Percentiles rank a stretch among this genome's conserved stretches.
phyloP scores from a whole-genome alignment of 2,113 vertebrate species.

The Trogon surrucura region DNA sequence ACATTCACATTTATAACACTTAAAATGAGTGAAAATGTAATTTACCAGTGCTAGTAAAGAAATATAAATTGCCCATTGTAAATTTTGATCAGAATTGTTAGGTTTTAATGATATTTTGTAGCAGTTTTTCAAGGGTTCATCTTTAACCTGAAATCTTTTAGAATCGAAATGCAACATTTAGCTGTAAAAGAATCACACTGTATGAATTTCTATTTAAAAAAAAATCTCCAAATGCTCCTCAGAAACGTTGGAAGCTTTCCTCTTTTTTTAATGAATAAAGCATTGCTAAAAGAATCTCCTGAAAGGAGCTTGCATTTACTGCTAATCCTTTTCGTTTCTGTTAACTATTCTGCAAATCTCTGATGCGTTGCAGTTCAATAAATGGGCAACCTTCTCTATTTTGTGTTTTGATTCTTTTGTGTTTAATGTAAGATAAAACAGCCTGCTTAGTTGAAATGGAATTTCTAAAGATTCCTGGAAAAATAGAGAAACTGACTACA shows the following conservation, averaged over 20 bases:
- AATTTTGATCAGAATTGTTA: neutral
- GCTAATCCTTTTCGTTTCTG: slow-evolving; percentile 7
- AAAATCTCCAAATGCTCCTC: neutral
- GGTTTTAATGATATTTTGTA: neutral
- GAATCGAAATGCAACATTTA: neutral
- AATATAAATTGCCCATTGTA: neutral
- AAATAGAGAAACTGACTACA: neutral
- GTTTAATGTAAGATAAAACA: slow-evolving; percentile 27
- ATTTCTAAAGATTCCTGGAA: neutral
- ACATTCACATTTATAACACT: neutral
- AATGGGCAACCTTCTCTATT: neutral
- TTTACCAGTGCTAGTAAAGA: neutral
- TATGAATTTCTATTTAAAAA: neutral
- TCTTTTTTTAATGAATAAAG: slow-evolving; percentile 13
- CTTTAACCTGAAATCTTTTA: neutral
- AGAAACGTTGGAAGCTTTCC: neutral
- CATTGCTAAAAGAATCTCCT: neutral
- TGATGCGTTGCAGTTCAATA: neutral
- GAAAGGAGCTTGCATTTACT: neutral
- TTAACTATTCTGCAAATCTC: slow-evolving; percentile 21
- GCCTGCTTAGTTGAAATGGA: neutral
- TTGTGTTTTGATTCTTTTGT: slow-evolving; percentile 10
- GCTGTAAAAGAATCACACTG: neutral
- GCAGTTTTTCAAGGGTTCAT: neutral
- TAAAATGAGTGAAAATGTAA: neutral